phyloP scores from a whole-genome alignment of 2,113 vertebrate genomes.

The Odontesthes bonariensis region DNA sequence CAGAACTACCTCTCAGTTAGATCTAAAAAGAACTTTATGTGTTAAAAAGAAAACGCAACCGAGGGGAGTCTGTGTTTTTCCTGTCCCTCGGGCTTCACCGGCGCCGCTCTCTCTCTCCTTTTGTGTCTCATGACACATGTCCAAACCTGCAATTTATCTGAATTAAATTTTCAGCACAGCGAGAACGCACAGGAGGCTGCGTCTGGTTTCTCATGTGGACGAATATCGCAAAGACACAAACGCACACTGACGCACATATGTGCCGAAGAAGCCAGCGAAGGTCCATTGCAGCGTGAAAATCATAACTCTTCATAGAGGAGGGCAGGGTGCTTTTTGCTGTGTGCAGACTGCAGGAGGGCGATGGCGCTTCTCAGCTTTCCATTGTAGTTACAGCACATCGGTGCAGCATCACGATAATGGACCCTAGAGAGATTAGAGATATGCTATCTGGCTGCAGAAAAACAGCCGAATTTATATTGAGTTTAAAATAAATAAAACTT shows the following conservation, averaged over 20 bases:
- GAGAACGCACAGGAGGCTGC: background rate
- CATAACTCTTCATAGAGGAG: conserved; percentile 8
- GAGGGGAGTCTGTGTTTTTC: background rate
- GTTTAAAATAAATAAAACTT: too few relatives aligned
- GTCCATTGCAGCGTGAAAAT: conserved; percentile 24
- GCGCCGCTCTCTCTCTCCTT: background rate
- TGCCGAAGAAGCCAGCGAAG: background rate
- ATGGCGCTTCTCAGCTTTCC: background rate
- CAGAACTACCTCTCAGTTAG: background rate
- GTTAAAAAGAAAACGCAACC: background rate
- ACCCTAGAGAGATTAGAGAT: background rate
- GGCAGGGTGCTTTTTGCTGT: background rate
- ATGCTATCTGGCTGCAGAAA: background rate
- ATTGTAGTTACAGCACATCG: background rate
- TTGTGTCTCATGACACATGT: background rate
- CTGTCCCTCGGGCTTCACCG: background rate
- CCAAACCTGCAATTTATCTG: background rate
- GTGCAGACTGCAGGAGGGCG: background rate
- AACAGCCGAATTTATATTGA: background rate
- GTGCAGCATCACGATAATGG: background rate
- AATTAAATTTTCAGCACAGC: conserved; percentile 8
- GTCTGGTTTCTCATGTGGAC: conserved; percentile 4
- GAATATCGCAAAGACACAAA: background rate
- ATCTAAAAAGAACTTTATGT: conserved; percentile 7
- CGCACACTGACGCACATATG: background rate